These are phyloP conservation scores for Scaptomyza parva DNA, from an alignment of 2,888 invertebrate genomes.

Conservation along the genomic window DNA sequence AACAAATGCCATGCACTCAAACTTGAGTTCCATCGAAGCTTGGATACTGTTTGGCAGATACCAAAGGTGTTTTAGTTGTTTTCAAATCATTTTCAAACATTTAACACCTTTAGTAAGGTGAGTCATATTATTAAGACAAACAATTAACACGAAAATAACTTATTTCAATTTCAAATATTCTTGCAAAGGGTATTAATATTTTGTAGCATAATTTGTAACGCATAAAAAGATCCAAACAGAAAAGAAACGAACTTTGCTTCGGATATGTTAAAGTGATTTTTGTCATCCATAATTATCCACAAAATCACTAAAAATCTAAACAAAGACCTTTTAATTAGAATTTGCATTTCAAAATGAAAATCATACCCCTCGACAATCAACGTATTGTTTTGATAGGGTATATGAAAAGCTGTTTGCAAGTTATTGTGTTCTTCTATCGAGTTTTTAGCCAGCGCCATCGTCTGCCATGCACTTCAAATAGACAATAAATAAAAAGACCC, in stretches of 20 bases:
- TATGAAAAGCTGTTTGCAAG: constrained; percentile 45
- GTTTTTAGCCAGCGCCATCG: constrained; percentile 43
- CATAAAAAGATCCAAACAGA: too few species aligned
- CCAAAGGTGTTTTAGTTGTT: not conserved
- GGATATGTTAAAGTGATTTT: too few species aligned
- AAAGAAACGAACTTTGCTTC: too few species aligned
- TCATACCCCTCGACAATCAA: not conserved
- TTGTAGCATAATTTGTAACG: too few species aligned
- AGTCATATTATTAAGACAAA: too few species aligned
- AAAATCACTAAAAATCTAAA: not conserved
- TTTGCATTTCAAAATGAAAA: not conserved
- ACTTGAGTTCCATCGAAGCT: constrained; percentile 2
- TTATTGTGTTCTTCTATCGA: constrained; percentile 66
- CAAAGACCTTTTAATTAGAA: not conserved
- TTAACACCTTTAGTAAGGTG: not conserved
- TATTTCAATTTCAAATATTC: too few species aligned
- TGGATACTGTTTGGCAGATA: not conserved
- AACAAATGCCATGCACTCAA: not conserved
- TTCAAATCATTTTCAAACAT: not conserved
- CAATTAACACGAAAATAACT: too few species aligned
- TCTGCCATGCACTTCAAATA: constrained; percentile 58
- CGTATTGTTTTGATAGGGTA: constrained; percentile 19
- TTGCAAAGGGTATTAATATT: too few species aligned
- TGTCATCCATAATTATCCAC: too few species aligned
- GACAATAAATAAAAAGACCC: constrained; percentile 63